Percentiles rank a stretch among this genome's conserved stretches.
Conservation (phyloP, 2,888 invertebrate species). For the Eucriotettix oculatus region DNA sequence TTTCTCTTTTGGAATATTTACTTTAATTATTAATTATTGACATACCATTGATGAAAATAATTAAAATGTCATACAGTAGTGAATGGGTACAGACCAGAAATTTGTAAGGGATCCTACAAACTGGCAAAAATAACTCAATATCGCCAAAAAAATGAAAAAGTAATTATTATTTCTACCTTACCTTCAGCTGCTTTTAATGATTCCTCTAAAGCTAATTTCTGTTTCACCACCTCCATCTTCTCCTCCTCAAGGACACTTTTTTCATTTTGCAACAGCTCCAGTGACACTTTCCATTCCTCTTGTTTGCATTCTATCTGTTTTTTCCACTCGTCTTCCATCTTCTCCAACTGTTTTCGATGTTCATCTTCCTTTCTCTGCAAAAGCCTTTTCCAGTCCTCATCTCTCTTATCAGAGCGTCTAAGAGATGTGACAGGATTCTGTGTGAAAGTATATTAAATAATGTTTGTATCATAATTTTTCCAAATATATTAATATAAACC, state of each 20-base stretch:
- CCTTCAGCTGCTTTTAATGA: slow-evolving; percentile 55
- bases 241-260: slow-evolving; percentile 35
- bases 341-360: slow-evolving; percentile 19
- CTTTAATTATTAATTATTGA: no score
- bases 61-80: no score
- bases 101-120: not conserved
- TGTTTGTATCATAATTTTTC: no score
- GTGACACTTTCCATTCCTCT: slow-evolving; percentile 46
- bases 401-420: slow-evolving; percentile 29
- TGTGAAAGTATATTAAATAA: no score
- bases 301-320: slow-evolving; percentile 41
- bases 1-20: no score
- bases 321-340: slow-evolving; percentile 26
- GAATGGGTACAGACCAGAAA: not conserved
- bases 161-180: slow-evolving; percentile 18
- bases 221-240: slow-evolving; percentile 35
- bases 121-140: not conserved
- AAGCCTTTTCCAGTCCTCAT: slow-evolving; percentile 35
- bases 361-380: slow-evolving; percentile 19
- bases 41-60: no score
- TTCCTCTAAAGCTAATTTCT: slow-evolving; percentile 36
- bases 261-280: slow-evolving; percentile 40
- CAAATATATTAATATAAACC: no score
- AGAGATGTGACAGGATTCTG: slow-evolving; percentile 14
- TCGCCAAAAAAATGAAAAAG: not conserved